Evolutionary conservation across 2,888 invertebrate genomes (phyloP).

Genomic region (Drymonia ruficornis): DNA sequence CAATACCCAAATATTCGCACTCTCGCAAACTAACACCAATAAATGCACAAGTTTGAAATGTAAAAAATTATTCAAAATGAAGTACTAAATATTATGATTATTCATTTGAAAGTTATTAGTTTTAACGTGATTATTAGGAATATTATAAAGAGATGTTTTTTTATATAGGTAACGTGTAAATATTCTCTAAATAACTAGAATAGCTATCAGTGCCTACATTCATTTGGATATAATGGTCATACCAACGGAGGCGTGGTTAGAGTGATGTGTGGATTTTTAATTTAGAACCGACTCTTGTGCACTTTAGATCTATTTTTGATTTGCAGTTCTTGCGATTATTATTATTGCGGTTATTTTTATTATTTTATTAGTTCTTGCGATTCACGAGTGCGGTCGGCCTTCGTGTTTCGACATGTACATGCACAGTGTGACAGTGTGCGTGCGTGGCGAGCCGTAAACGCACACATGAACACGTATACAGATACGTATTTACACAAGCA

Average conservation of each 20-base stretch:
- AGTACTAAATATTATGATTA: conserved; percentile 31
- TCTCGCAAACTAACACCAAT: neutral
- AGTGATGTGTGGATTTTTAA: conserved; percentile 13
- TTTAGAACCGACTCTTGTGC: neutral
- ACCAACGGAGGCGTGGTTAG: conserved; percentile 16
- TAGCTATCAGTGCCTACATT: conserved; percentile 58
- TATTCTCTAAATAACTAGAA: conserved; percentile 50
- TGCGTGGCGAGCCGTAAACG: too few relatives aligned
- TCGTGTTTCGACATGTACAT: too few relatives aligned
- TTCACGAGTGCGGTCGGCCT: too few relatives aligned
- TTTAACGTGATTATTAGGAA: conserved; percentile 28
- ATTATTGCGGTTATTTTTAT: too few relatives aligned
- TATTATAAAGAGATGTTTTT: conserved; percentile 17
- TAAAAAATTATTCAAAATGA: conserved; percentile 30
- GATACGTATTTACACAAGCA: too few relatives aligned
- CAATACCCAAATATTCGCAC: neutral
- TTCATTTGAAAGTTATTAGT: conserved; percentile 27
- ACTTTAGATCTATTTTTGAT: conserved; percentile 9
- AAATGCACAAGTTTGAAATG: neutral
- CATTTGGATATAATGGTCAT: conserved; percentile 25
- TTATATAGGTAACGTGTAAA: conserved; percentile 47
- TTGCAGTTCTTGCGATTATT: too few relatives aligned
- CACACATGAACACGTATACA: too few relatives aligned
- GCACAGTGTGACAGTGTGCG: too few relatives aligned
- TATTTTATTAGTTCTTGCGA: too few relatives aligned